Evolutionary conservation across 1,140 invertebrate genomes (phyloP).

Genomic region (Myzus persicae): DNA sequence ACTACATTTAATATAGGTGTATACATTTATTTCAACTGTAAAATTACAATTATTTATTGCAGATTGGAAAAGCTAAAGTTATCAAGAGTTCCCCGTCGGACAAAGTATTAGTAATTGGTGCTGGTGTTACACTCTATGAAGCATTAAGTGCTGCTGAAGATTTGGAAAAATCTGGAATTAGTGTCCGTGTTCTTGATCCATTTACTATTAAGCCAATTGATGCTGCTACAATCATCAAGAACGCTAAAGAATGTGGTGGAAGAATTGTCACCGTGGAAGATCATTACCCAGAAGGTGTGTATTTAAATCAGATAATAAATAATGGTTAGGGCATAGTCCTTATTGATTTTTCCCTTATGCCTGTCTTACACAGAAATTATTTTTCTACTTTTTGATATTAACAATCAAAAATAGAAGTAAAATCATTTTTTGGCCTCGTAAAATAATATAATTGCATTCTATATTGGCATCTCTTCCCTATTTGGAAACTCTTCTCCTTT

Average conservation of each 20-base stretch:
- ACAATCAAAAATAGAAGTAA: too few relatives aligned
- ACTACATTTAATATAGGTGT: neutral
- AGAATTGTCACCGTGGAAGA: slow-evolving; percentile 94
- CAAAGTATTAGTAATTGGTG: slow-evolving; percentile 86
- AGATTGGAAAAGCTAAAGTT: slow-evolving; percentile 82
- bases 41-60: slow-evolving; percentile 61
- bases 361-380: too few relatives aligned
- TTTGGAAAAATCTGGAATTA: slow-evolving; percentile 75
- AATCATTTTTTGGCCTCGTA: too few relatives aligned
- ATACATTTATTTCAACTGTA: slow-evolving; percentile 34
- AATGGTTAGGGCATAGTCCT: too few relatives aligned
- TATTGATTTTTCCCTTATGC: too few relatives aligned
- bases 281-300: slow-evolving; percentile 88
- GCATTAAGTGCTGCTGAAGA: slow-evolving; percentile 84
- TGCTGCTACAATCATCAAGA: slow-evolving; percentile 75
- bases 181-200: slow-evolving; percentile 85
- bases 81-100: slow-evolving; percentile 78
- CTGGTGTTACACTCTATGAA: slow-evolving; percentile 92
- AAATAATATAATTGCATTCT: too few relatives aligned
- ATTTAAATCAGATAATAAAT: too few relatives aligned
- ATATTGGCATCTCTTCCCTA: too few relatives aligned
- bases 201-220: slow-evolving; percentile 98
- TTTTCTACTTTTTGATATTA: too few relatives aligned
- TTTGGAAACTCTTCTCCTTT: too few relatives aligned
- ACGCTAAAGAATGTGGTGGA: slow-evolving; percentile 83